These are phyloP conservation scores for Dryadula phaetusa DNA, from an alignment of 2,888 invertebrate genomes.

Conservation along the genomic window DNA sequence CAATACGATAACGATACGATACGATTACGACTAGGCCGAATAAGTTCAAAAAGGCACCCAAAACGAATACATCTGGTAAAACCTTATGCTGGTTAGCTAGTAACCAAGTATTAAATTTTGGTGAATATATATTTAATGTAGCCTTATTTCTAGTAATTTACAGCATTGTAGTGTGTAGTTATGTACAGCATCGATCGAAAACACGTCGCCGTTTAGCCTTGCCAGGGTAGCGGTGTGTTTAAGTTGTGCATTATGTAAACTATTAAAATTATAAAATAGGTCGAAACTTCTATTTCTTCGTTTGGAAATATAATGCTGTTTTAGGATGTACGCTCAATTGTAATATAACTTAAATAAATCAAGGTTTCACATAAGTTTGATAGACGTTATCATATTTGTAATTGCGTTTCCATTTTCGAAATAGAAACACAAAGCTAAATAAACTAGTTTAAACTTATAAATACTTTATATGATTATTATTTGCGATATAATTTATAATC, in stretches of 20 bases:
- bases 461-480: no score
- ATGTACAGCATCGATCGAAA: constrained; percentile 28
- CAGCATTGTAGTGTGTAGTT: not conserved
- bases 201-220: constrained; percentile 17
- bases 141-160: not conserved
- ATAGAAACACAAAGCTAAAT: no score
- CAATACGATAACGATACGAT: no score
- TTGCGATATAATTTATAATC: no score
- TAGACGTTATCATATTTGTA: not conserved
- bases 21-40: no score
- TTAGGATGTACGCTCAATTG: no score
- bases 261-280: constrained; percentile 11
- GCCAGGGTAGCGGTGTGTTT: constrained; percentile 6
- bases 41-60: no score
- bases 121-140: not conserved
- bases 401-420: not conserved
- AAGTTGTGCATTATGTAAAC: constrained; percentile 16
- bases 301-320: no score
- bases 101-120: not conserved
- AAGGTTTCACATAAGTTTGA: not conserved
- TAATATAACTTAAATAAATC: not conserved
- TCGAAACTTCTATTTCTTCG: no score
- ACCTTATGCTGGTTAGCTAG: no score
- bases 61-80: no score
- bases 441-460: no score